Conservation (phyloP, 2,888 invertebrate genomes). For the Plebejus argus region DNA sequence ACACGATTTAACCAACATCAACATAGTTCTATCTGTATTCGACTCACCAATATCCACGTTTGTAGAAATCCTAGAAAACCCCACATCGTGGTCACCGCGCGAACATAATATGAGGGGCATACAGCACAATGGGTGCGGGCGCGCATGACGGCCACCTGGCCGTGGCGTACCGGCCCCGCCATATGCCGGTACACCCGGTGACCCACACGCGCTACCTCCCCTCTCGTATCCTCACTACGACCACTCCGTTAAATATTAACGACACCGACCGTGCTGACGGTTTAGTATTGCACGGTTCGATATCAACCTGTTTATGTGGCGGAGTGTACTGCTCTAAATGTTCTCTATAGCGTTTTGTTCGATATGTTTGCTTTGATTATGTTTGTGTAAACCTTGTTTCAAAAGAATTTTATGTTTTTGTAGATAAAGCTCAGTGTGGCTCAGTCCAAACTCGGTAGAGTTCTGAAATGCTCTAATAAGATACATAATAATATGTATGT, state of each 20-base stretch:
- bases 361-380: background rate
- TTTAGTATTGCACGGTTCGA: constrained; percentile 10
- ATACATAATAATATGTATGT: too few species aligned
- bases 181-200: constrained; percentile 62
- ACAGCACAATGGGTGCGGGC: constrained; percentile 73
- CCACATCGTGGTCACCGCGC: constrained; percentile 25
- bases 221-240: background rate
- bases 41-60: background rate
- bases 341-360: background rate
- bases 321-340: constrained; percentile 1
- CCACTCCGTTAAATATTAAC: background rate
- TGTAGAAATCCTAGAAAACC: constrained; percentile 2
- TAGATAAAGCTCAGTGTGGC: background rate
- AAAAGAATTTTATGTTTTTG: too few species aligned
- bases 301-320: constrained; percentile 12
- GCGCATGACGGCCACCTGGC: constrained; percentile 80
- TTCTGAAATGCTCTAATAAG: background rate
- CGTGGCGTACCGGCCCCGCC: constrained; percentile 72
- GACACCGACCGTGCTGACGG: constrained; percentile 8
- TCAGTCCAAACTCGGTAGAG: background rate
- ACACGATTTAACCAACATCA: too few species aligned
- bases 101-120: constrained; percentile 46
- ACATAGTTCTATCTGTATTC: too few species aligned
- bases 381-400: background rate
- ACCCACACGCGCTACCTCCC: constrained; percentile 37